phyloP scores from a whole-genome alignment of 2,888 invertebrate genomes.

The Eupithecia dodoneata region DNA sequence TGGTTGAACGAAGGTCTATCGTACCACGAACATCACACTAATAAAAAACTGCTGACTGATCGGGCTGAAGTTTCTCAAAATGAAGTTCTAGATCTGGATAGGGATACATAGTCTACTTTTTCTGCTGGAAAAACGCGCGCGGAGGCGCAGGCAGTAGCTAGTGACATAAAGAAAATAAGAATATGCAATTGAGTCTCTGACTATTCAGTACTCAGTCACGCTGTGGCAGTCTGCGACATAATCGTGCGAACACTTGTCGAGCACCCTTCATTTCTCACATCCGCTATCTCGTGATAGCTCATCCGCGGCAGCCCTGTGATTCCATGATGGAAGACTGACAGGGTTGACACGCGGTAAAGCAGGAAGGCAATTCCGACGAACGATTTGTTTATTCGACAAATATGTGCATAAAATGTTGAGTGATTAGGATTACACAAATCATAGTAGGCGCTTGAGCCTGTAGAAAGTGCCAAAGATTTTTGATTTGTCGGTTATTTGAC shows the following conservation, averaged over 20 bases:
- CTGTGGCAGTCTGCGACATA: constrained; percentile 47
- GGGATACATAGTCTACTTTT: neutral
- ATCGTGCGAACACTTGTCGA: constrained; percentile 63
- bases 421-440: neutral
- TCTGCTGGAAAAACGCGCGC: neutral
- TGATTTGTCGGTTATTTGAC: neutral
- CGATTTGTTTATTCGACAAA: neutral
- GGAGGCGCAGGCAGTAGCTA: neutral
- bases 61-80: neutral
- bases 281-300: constrained; percentile 68
- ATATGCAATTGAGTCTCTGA: neutral
- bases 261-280: constrained; percentile 63
- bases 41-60: neutral
- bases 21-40: no score
- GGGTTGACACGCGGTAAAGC: constrained; percentile 45
- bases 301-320: constrained; percentile 52
- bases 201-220: neutral
- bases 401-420: neutral
- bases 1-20: no score
- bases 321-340: constrained; percentile 44
- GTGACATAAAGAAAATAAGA: neutral
- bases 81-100: neutral
- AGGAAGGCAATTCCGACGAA: neutral
- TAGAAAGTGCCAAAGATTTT: constrained; percentile 1
- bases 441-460: neutral